Evolutionary conservation across 2,797 vertebrate species (phyloP).

Genomic region (Takifugu ocellatus): DNA sequence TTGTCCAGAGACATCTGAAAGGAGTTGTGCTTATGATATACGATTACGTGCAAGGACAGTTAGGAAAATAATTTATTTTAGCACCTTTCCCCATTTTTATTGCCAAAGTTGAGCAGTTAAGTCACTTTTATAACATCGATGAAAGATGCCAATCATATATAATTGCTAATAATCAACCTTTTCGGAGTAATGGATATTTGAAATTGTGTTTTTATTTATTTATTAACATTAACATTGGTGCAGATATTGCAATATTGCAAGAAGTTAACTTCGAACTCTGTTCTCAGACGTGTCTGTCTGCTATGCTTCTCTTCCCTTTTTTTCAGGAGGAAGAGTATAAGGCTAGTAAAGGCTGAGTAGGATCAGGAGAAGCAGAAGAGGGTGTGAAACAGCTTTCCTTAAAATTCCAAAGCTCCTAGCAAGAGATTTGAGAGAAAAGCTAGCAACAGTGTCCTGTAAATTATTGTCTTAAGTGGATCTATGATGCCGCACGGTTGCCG

Average conservation of each 20-base stretch:
- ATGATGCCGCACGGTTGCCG: constrained; percentile 22
- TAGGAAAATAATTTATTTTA: background rate
- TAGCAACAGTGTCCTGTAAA: constrained; percentile 10
- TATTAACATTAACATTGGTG: too few relatives aligned
- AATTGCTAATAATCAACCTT: too few relatives aligned
- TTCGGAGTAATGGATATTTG: too few relatives aligned
- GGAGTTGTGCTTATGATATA: background rate
- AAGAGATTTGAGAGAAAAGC: background rate
- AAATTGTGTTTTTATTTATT: too few relatives aligned
- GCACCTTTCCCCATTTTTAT: too few relatives aligned
- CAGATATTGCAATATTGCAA: too few relatives aligned
- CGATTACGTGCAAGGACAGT: background rate
- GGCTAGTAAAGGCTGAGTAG: constrained; percentile 12
- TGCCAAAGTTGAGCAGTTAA: too few relatives aligned
- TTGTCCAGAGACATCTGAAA: background rate
- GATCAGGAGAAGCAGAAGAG: background rate
- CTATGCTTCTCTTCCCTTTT: too few relatives aligned
- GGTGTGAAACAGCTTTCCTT: background rate
- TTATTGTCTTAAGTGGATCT: constrained; percentile 13
- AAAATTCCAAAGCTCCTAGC: constrained; percentile 20
- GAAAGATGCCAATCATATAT: too few relatives aligned
- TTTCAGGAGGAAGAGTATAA: background rate
- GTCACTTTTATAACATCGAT: too few relatives aligned
- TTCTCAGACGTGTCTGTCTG: too few relatives aligned
- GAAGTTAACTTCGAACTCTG: too few relatives aligned